These are phyloP conservation scores for Calonectris borealis DNA, from an alignment of 2,113 vertebrate genomes.

Conservation along the genomic window DNA sequence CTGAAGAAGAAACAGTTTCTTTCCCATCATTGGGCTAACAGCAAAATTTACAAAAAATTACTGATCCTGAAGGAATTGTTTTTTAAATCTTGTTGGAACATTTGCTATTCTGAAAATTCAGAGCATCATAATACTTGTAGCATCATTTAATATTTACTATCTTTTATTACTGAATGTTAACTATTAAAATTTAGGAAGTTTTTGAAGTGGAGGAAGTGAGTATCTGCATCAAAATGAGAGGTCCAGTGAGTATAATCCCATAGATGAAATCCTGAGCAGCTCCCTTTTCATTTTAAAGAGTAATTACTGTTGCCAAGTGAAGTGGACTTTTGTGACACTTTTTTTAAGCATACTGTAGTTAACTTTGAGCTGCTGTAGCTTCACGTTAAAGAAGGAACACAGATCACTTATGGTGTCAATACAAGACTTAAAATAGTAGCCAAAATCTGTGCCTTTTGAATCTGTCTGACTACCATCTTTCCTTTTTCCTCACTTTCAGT, in stretches of 20 bases:
- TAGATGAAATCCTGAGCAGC: not conserved
- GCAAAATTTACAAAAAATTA: not conserved
- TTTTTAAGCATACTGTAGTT: constrained; percentile 1
- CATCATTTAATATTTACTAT: not conserved
- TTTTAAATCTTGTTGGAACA: not conserved
- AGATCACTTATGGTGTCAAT: constrained; percentile 62
- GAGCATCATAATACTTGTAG: not conserved
- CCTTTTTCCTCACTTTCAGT: constrained; percentile 47
- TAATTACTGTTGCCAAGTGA: constrained; percentile 9
- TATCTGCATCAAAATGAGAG: not conserved
- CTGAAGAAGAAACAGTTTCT: not conserved
- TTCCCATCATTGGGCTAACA: not conserved
- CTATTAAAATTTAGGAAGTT: not conserved
- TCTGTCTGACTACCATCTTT: constrained; percentile 60
- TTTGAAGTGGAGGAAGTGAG: not conserved
- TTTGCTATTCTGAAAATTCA: not conserved
- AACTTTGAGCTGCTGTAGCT: constrained; percentile 52
- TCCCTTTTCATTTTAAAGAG: not conserved
- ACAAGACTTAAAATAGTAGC: constrained; percentile 63
- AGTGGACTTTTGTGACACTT: constrained; percentile 22
- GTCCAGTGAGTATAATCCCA: not conserved
- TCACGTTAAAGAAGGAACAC: constrained; percentile 26
- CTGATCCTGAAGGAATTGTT: not conserved
- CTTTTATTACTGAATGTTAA: not conserved
- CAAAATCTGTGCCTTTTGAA: constrained; percentile 63